Percentiles rank a stretch among this genome's conserved stretches.
These are phyloP conservation scores for Scophthalmus maximus DNA, from an alignment of 2,113 vertebrate genomes.

Conservation along the genomic window DNA sequence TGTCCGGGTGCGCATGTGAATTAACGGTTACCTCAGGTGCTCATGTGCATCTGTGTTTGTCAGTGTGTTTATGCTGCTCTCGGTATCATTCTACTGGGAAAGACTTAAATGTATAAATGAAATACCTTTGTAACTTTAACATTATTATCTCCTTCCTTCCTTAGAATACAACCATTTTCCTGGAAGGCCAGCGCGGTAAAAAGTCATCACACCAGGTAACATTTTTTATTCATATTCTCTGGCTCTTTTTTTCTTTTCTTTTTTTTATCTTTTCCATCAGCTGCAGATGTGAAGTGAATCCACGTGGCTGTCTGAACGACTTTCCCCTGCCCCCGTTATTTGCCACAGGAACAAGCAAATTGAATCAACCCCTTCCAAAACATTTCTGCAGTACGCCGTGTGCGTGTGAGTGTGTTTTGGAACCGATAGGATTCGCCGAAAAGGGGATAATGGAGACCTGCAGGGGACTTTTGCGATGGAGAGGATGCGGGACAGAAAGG, in stretches of 20 bases:
- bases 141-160: background rate
- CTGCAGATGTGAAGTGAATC: constrained; percentile 75
- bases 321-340: constrained; percentile 30
- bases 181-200: constrained; percentile 4
- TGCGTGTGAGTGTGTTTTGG: constrained; percentile 62
- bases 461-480: constrained; percentile 62
- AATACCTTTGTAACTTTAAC: constrained; percentile 21
- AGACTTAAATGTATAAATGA: constrained; percentile 12
- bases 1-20: background rate
- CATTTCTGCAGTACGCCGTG: constrained; percentile 31
- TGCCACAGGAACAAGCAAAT: constrained; percentile 45
- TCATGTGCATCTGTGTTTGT: constrained; percentile 26
- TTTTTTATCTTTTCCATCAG: constrained; percentile 57
- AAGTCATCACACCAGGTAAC: constrained; percentile 47
- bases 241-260: too few relatives aligned
- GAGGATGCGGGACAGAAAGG: constrained; percentile 70
- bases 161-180: constrained; percentile 36
- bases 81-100: constrained; percentile 6
- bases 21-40: constrained; percentile 17
- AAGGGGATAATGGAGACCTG: constrained; percentile 65
- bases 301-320: constrained; percentile 56
- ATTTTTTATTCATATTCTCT: constrained; percentile 17
- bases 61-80: constrained; percentile 53
- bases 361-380: constrained; percentile 62
- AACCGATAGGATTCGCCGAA: constrained; percentile 61